Conservation (phyloP, 1,140 invertebrate species). For the Leptinotarsa defecta region DNA sequence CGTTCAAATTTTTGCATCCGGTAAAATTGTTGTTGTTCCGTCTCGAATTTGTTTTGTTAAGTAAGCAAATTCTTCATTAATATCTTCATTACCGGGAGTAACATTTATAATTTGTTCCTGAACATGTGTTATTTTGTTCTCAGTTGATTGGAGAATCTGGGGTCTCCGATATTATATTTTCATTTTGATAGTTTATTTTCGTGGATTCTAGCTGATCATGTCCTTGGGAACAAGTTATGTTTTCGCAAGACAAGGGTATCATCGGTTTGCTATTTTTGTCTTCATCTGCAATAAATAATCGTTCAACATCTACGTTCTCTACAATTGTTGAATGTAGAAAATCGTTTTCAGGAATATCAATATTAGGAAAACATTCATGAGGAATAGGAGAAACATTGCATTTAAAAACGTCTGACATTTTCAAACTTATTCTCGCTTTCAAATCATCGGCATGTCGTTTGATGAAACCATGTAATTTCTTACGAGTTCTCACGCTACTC, state of each 20-base stretch:
- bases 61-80: not conserved
- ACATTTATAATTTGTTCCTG: not conserved
- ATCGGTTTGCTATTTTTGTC: not conserved
- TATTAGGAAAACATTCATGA: not conserved
- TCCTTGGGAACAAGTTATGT: no score
- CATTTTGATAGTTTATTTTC: no score
- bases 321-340: not conserved
- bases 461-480: not conserved
- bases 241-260: not conserved
- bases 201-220: no score
- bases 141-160: no score
- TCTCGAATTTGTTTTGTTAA: not conserved
- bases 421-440: not conserved
- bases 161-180: no score
- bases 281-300: not conserved
- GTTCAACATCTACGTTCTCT: not conserved
- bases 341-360: not conserved
- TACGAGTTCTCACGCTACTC: not conserved
- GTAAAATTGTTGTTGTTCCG: not conserved
- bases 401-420: not conserved
- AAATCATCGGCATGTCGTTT: not conserved
- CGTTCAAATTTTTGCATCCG: not conserved
- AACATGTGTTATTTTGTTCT: no score
- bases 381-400: not conserved
- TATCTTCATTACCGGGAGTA: not conserved